These are phyloP conservation scores for Sebastes miniatus DNA, from an alignment of 2,797 vertebrate genomes.

Conservation along the genomic window DNA sequence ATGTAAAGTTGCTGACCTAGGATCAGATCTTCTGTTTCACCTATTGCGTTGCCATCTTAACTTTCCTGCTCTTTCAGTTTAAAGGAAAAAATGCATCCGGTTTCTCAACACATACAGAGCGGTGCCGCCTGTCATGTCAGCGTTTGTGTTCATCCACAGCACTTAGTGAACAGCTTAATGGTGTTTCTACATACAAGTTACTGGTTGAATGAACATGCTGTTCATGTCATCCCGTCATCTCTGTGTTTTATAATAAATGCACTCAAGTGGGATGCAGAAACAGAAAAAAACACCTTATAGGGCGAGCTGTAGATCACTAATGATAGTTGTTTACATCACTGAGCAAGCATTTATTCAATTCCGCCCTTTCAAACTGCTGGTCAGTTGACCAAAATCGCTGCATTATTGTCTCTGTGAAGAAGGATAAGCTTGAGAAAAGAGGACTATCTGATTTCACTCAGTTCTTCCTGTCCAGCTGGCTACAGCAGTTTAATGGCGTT, in stretches of 20 bases:
- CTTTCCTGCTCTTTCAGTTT: background rate
- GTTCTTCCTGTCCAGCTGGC: conserved; percentile 18
- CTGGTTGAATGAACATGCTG: conserved; percentile 14
- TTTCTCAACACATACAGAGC: background rate
- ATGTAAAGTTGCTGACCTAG: background rate
- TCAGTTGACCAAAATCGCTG: background rate
- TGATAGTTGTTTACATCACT: background rate
- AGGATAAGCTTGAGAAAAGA: conserved; percentile 22
- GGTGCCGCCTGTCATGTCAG: background rate
- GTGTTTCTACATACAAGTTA: background rate
- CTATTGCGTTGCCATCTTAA: background rate
- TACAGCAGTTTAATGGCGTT: conserved; percentile 20
- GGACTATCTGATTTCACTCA: conserved; percentile 21
- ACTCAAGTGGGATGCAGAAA: background rate
- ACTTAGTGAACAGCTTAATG: background rate
- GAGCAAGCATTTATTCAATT: conserved; percentile 20
- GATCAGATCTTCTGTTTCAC: conserved; percentile 15
- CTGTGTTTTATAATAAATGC: conserved; percentile 2
- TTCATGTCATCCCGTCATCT: background rate
- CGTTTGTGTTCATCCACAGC: background rate
- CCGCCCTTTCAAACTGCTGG: background rate
- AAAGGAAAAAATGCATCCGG: background rate
- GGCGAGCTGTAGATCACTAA: background rate
- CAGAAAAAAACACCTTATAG: background rate
- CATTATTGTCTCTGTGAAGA: conserved; percentile 15